Base-by-base conservation (phyloP, 2,113 vertebrate genomes). In the Trinectes maculatus region DNA sequence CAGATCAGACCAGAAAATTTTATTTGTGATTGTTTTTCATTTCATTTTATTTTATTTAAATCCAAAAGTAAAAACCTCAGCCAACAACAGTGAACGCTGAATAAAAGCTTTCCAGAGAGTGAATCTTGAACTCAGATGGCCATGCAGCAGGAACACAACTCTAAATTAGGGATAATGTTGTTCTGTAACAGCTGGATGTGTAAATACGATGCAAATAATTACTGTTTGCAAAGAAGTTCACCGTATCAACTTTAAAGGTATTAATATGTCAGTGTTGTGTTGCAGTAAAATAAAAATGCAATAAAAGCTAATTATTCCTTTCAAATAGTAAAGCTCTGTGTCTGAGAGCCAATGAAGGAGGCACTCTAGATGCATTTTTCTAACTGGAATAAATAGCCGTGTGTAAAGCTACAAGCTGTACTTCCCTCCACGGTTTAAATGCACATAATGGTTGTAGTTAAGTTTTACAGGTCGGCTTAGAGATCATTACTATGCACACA, bases 391-490 rank as follows among this genome's bases (percentile, higher is more conserved):
- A 84, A 86, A 88, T 46, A 61, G 62, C 65, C 31, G 37, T 19
- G 21, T 71, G 55, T 53, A 52, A 67, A 82, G 40, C 75, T 73
- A 46, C 40, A 74, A 55, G 79, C 83, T 51, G 68, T 71, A 74
- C 46, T 46, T 39, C 21, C 68, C 68, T 77, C 64, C 75, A 68
- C 66, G 18, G 43, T 87, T 87, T 87, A 89, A 89, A 80, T 84
- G 83, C 85, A 87, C 82, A 75, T 91, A 89, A 91, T 85, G 74
- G 77, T 68, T 58, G 85, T 71, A 78, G 86, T 92, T 90, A 91
- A 91, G 61, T 87, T 89, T 91, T 89, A 91, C 86, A 88, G 79
- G 85, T 89, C 33, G 18, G 58, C 80, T 73, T 82, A 63, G 67
- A 89, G 82, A 90, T 87, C 85, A 87, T 89, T 89, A 87, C 69